Evolutionary conservation across 2,113 vertebrate genomes (phyloP), one percentile per base, ranked within the genome.

Genomic region (Vulpes ferrilata): DNA sequence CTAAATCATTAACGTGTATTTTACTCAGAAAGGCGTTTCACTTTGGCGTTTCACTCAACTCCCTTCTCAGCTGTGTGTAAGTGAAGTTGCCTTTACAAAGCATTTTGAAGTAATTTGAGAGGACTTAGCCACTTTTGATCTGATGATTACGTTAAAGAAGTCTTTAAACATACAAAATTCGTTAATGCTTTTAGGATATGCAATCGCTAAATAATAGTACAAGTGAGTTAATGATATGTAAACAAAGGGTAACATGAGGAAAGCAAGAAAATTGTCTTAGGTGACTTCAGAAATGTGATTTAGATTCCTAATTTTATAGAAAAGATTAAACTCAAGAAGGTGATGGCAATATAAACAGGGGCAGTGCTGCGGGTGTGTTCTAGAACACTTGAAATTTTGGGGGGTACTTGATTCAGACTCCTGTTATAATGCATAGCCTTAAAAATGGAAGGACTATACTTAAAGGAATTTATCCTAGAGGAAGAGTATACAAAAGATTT

Each of bases 201-300:
- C 93, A 84, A 96, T 55, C 2, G 11, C 16, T 48, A 78, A 93
- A 9, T 93, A 62, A 69, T 95, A 67, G 25, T 76, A 78, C 27
- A 97, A 87, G 3, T 90, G 23, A 27, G 27, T 84, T 65, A 92
- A 30, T 73, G 23, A 51, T 76, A 80, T 17, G 10, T 89, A 73
- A 78, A 30, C 53, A 89, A 12, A 32, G 79, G 82, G 87, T 83
- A 83, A 60, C n/a, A 60, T 71, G 82, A 55, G 30, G 11, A 69
- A 86, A 85, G 35, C 60, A 74, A 48, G 20, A 35, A 22, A 84
- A 88, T 73, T 35, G 59, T 65, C 8, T 43, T 92, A 25, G 19
- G 32, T 76, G 84, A 80, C 84, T 96, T 93, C 59, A 35, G 23
- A 96, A 94, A 27, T 35, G 17, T 80, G 83, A 32, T 73, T 92